A percentile compares a stretch with the other conserved stretches of the same genome.
Evolutionary conservation across 2,797 vertebrate species (phyloP).

Genomic region (Acipenser ruthenus): DNA sequence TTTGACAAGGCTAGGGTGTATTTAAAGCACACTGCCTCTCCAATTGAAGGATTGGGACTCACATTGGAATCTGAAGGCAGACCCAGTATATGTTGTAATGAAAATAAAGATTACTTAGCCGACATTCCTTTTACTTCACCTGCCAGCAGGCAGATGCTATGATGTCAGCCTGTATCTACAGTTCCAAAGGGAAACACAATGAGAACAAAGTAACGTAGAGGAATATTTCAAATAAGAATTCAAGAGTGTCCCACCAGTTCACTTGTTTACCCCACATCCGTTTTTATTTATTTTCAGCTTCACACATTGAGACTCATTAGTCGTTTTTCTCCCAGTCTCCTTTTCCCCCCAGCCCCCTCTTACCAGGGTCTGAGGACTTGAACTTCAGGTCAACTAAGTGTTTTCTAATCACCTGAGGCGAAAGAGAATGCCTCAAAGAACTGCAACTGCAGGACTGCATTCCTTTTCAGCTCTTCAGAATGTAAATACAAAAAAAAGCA

Average conservation of each 20-base stretch:
- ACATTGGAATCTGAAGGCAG: neutral
- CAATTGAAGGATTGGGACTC: neutral
- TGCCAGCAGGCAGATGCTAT: neutral
- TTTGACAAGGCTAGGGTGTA: neutral
- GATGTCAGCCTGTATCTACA: neutral
- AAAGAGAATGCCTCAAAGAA: neutral
- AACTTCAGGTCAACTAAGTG: constrained; percentile 48
- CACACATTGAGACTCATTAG: constrained; percentile 55
- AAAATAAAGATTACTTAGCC: too few species aligned
- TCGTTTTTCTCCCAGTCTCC: constrained; percentile 31
- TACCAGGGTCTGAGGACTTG: constrained; percentile 45
- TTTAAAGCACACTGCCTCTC: neutral
- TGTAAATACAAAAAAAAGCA: constrained; percentile 28
- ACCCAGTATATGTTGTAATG: neutral
- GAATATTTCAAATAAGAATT: neutral
- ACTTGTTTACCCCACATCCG: constrained; percentile 56
- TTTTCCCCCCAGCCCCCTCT: neutral
- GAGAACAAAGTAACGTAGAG: too few species aligned
- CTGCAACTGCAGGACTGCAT: constrained; percentile 35
- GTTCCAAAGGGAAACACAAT: too few species aligned
- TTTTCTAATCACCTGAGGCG: constrained; percentile 65
- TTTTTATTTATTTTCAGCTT: constrained; percentile 43
- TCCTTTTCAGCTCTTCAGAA: constrained; percentile 60
- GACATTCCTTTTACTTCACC: neutral
- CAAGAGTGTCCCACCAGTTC: constrained; percentile 17